Evolutionary conservation across 2,888 invertebrate species (phyloP).

Genomic region (Melolontha melolontha): DNA sequence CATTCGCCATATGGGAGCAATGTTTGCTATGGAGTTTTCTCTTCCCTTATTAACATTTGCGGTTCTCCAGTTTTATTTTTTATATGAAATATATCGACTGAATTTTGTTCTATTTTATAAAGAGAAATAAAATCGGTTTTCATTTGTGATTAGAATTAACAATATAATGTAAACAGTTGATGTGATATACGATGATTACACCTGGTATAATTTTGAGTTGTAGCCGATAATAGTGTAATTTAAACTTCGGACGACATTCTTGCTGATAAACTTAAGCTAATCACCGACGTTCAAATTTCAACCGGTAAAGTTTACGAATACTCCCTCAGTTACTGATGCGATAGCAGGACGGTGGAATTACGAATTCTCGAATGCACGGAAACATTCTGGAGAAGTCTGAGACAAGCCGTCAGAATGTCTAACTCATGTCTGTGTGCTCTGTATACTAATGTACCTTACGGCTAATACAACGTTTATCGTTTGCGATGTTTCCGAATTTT

Average conservation of each 20-base stretch:
- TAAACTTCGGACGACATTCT: conserved; percentile 48
- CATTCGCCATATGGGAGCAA: too few relatives aligned
- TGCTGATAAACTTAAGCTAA: conserved; percentile 54
- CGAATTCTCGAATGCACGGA: conserved; percentile 49
- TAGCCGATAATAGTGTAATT: conserved; percentile 15
- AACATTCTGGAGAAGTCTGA: conserved; percentile 44
- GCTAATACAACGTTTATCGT: too few relatives aligned
- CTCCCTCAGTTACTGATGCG: conserved; percentile 49
- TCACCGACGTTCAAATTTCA: conserved; percentile 54
- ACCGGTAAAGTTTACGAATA: conserved; percentile 53
- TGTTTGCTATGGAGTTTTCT: too few relatives aligned
- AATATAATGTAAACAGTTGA: background rate
- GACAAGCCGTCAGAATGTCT: conserved; percentile 53
- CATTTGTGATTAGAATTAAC: too few relatives aligned
- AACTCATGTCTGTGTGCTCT: conserved; percentile 51
- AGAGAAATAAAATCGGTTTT: too few relatives aligned
- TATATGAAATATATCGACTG: too few relatives aligned
- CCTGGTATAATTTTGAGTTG: conserved; percentile 8
- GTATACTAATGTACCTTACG: conserved; percentile 29
- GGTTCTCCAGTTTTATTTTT: too few relatives aligned
- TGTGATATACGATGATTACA: conserved; percentile 10
- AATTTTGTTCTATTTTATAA: too few relatives aligned
- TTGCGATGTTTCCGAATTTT: too few relatives aligned
- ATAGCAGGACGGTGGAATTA: conserved; percentile 51
- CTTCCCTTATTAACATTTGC: too few relatives aligned